Conservation (phyloP, 2,888 invertebrate genomes). For the Archips crataeganus region DNA sequence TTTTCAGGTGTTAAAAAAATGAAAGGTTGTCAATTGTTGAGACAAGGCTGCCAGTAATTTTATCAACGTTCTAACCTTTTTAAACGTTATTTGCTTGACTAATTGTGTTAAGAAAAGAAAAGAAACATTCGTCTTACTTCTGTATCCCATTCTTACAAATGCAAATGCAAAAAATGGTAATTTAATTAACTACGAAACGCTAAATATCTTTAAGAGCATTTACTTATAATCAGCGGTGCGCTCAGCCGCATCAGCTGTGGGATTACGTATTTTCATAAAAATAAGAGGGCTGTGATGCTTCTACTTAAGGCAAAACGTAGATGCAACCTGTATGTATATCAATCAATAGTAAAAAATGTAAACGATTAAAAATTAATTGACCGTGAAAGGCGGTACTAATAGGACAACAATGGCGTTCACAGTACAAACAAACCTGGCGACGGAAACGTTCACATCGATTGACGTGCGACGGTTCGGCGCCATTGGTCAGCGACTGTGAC, state of each 20-base stretch:
- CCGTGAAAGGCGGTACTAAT: constrained; percentile 57
- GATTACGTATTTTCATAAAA: neutral
- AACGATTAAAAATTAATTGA: constrained; percentile 47
- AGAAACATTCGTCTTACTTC: neutral
- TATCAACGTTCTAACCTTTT: neutral
- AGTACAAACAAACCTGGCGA: constrained; percentile 45
- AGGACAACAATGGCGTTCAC: constrained; percentile 51
- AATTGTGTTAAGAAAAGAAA: constrained; percentile 1
- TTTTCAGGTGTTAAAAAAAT: too few species aligned
- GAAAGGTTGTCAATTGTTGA: too few species aligned
- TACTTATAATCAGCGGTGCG: neutral
- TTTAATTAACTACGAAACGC: neutral
- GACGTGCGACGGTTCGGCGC: constrained; percentile 73
- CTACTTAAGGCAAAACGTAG: neutral
- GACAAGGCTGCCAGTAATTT: constrained; percentile 11
- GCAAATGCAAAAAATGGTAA: neutral
- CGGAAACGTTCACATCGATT: constrained; percentile 76
- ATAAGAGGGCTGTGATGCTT: neutral
- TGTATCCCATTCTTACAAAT: neutral
- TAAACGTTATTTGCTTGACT: neutral
- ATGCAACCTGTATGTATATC: neutral
- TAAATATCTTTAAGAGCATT: neutral
- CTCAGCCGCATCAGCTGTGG: constrained; percentile 6
- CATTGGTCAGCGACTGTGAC: constrained; percentile 77
- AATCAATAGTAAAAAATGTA: neutral